phyloP scores from a whole-genome alignment of 92 coral and sea anemone species.

The Meandrina meandrites region DNA sequence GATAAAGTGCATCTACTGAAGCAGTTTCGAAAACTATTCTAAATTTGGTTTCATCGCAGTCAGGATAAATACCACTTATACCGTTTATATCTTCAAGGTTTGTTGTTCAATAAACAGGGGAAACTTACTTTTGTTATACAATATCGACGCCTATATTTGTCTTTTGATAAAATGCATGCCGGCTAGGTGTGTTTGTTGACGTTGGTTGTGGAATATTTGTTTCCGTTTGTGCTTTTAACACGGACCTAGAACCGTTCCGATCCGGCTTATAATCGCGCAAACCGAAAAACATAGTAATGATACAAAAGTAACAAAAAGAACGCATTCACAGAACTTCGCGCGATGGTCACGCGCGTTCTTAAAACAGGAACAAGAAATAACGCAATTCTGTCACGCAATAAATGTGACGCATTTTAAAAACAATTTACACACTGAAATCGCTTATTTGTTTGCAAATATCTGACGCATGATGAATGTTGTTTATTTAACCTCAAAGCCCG shows the following conservation, averaged over 20 bases:
- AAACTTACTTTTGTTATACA: background rate
- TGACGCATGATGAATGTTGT: background rate
- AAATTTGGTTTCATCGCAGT: background rate
- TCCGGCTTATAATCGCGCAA: background rate
- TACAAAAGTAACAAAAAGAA: too few relatives aligned
- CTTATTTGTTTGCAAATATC: background rate
- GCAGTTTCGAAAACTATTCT: slow-evolving; percentile 11
- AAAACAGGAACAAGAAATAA: background rate
- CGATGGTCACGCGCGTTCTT: background rate
- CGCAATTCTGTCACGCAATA: slow-evolving; percentile 29
- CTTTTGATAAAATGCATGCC: too few relatives aligned
- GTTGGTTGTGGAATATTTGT: background rate
- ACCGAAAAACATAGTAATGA: too few relatives aligned
- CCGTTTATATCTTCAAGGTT: too few relatives aligned
- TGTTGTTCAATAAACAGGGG: background rate
- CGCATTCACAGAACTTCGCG: background rate
- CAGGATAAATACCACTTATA: too few relatives aligned
- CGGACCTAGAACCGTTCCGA: background rate
- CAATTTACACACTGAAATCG: too few relatives aligned
- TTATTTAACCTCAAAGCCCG: background rate
- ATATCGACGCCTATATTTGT: background rate
- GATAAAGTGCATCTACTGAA: background rate
- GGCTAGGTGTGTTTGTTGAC: slow-evolving; percentile 17
- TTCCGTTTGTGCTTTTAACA: background rate
- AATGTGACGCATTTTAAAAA: background rate